A percentile compares a stretch with the other conserved stretches of the same genome.
Evolutionary conservation across 2,888 invertebrate species (phyloP).

Genomic region (Helicoverpa assulta): DNA sequence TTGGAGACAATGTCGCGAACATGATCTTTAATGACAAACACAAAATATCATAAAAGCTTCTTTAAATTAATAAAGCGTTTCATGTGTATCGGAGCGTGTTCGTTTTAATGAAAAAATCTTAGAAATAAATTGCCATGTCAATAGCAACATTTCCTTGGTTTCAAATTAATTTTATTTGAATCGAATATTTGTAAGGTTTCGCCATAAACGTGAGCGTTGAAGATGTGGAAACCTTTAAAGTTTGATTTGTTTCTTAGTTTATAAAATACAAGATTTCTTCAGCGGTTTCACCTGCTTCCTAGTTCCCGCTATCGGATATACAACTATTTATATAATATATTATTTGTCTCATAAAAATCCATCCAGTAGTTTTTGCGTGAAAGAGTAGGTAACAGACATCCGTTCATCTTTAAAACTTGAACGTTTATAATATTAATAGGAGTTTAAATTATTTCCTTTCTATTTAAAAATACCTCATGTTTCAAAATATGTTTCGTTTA

Average conservation of each 20-base stretch:
- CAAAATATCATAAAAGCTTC: slow-evolving; percentile 32
- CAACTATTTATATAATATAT: too few species aligned
- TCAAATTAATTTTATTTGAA: slow-evolving; percentile 67
- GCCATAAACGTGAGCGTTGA: slow-evolving; percentile 58
- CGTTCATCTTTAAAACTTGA: too few species aligned
- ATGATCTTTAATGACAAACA: slow-evolving; percentile 52
- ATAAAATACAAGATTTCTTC: slow-evolving; percentile 13
- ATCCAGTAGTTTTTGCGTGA: too few species aligned
- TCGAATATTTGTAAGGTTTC: slow-evolving; percentile 67
- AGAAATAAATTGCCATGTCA: slow-evolving; percentile 33
- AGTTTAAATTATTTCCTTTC: slow-evolving; percentile 15
- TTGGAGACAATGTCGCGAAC: slow-evolving; percentile 60
- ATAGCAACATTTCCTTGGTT: slow-evolving; percentile 62
- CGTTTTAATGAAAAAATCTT: slow-evolving; percentile 36
- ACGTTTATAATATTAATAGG: too few species aligned
- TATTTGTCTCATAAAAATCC: too few species aligned
- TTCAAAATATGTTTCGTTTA: neutral
- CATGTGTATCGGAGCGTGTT: slow-evolving; percentile 63
- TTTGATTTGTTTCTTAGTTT: slow-evolving; percentile 36
- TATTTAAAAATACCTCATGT: neutral
- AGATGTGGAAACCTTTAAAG: slow-evolving; percentile 60
- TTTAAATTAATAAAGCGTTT: slow-evolving; percentile 49
- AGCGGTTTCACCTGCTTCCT: too few species aligned
- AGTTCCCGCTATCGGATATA: too few species aligned
- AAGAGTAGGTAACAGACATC: too few species aligned